Evolutionary conservation across 2,113 vertebrate species (phyloP), one percentile per base, ranked within the genome.

Genomic region (Oncorhynchus clarkii): DNA sequence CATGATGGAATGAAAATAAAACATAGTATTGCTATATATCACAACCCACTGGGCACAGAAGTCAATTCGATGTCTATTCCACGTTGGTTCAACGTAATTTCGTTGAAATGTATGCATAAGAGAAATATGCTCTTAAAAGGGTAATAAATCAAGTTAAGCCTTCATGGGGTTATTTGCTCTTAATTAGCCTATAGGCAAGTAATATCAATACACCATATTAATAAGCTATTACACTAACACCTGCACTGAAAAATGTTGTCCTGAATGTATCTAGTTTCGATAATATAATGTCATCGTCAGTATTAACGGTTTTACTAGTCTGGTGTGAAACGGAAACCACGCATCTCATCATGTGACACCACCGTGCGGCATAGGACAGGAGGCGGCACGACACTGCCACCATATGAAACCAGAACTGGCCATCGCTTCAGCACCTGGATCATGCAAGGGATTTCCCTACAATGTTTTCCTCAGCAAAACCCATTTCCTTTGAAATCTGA

Each of bases 301-400:
- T 62, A 60, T 13, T 54, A 20, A 22, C 18, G 2, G 59, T 62
- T n/a, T 62, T 62, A 22, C 18, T 20, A 16, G 59, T 62, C 59
- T 8, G 18, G 14, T 54, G 3, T 13, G 18, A 20, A 62, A 22
- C 7, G n/a, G 59, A 62, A 62, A 24, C 13, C 49, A 8, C 29
- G 27, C 14, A 18, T 66, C 31, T 2, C 29, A 31, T 87, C 84
- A 89, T 84, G 87, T 91, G 89, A 86, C 57, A 13, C 80, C 66
- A 70, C 71, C 4, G 26, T n/a, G 66, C 73, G 54, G 77, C 24
- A 82, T 82, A 84, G 83, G 83, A 31, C 75, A 9, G 29, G 18
- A 22, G 65, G 31, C 74, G 79, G 77, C 78, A 77, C 82, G 72
- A 65, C 76, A 70, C 78, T 60, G 75, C 68, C 34, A 73, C 5